phyloP scores from a whole-genome alignment of 2,797 vertebrate species.

The Notolepis coatsorum region DNA sequence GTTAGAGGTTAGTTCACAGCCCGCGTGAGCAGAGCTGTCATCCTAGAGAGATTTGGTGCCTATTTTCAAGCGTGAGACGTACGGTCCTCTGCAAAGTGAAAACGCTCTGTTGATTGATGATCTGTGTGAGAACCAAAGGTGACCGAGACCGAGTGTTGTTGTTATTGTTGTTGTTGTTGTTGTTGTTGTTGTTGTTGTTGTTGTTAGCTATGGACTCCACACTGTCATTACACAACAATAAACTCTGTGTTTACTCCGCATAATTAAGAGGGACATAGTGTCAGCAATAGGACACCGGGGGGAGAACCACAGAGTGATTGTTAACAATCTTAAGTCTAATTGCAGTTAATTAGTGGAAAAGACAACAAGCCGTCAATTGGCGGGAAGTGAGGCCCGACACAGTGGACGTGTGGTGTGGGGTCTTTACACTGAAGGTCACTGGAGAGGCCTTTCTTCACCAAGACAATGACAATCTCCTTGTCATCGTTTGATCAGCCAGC shows the following conservation, averaged over 20 bases:
- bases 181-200: conserved; percentile 22
- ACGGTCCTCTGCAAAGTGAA: no score
- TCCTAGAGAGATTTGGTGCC: no score
- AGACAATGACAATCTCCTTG: conserved; percentile 10
- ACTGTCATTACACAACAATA: conserved; percentile 67
- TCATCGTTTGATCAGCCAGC: conserved; percentile 12
- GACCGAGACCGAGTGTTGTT: conserved; percentile 24
- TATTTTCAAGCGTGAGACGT: no score
- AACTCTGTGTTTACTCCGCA: conserved; percentile 62
- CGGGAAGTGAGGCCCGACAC: conserved; percentile 36
- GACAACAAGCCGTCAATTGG: conserved; percentile 30
- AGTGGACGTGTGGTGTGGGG: neutral
- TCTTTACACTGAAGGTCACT: conserved; percentile 44
- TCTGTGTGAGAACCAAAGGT: conserved; percentile 49
- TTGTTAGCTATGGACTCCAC: conserved; percentile 27
- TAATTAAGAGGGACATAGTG: conserved; percentile 73
- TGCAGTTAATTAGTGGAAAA: conserved; percentile 60
- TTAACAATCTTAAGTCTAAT: conserved; percentile 64
- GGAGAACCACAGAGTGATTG: conserved; percentile 61
- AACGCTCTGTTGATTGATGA: no score
- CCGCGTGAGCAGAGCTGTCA: no score
- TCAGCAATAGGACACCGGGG: conserved; percentile 49
- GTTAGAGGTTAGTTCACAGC: no score
- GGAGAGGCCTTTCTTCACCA: neutral
- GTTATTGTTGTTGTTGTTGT: conserved; percentile 22